Base-by-base conservation (phyloP, 2,113 vertebrate genomes). In the Melanerpes aurifrons region DNA sequence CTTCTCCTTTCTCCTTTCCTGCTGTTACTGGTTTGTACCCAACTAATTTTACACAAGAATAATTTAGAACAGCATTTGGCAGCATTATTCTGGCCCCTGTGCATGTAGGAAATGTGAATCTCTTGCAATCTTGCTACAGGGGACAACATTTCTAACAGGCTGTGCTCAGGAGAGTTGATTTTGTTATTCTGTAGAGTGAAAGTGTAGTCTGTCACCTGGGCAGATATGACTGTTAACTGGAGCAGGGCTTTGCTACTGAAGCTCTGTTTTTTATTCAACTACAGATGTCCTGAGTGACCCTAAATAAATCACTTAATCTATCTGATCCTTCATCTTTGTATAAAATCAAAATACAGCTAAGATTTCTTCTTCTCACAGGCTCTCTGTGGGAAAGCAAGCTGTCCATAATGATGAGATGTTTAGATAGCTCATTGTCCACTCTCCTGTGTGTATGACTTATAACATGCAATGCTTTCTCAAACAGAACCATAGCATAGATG, bases 111-210 rank as follows among this genome's bases (percentile, higher is more conserved):
- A 82, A 28, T 90, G 73, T 88, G 89, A 94, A 91, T 69, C 79
- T 94, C 79, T 86, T 74, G 48, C 57, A 81, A 21, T 78, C 70
- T 86, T 96, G 86, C 85, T 86, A 53, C 53, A 78, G 89, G 82
- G 90, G 82, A 94, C 87, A 94, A 75, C 64, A 37, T 75, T 83
- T 91, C 76, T 94, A 87, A 89, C 71, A 76, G 81, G 89, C 26
- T 69, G 47, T 64, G 64, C 86, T 76, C 74, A 67, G 56, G 35
- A 71, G 72, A 73, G 59, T 8, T 47, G 57, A 59, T 78, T 86
- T 85, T 91, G 28, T 89, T 81, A 56, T 82, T 92, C 72, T 18
- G 12, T 40, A 22, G 72, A 74, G 45, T 50, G 37, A 40, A 86
- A 75, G 16, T 31, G 54, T 59, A 69, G 69, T 69, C 69, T 73